phyloP scores from a whole-genome alignment of 2,113 vertebrate genomes.

The Aldabrachelys gigantea region DNA sequence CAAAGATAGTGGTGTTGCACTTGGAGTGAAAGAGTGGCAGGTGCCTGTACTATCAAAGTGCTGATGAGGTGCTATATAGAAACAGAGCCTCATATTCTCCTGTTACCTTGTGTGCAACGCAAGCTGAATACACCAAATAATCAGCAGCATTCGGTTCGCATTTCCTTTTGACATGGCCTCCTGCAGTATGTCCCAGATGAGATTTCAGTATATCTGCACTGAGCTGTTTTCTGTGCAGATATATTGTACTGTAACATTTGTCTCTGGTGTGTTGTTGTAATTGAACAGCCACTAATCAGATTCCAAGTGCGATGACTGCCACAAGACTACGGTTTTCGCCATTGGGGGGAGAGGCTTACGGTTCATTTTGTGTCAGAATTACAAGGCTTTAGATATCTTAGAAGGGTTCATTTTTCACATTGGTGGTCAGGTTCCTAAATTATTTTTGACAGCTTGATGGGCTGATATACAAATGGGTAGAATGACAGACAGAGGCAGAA shows the following conservation, averaged over 20 bases:
- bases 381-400: slow-evolving; percentile 8
- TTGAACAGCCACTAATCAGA: background rate
- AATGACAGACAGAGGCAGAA: slow-evolving; percentile 69
- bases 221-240: background rate
- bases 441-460: slow-evolving; percentile 52
- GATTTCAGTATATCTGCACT: background rate
- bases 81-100: no score
- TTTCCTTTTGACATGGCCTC: background rate
- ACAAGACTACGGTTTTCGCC: background rate
- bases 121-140: background rate
- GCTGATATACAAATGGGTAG: slow-evolving; percentile 58
- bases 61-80: background rate
- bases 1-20: background rate
- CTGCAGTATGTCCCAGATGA: background rate
- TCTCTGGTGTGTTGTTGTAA: background rate
- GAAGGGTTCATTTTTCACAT: slow-evolving; percentile 45
- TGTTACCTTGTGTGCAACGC: rapidly evolving
- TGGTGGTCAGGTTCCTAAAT: slow-evolving; percentile 65
- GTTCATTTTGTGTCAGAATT: slow-evolving; percentile 32
- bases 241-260: background rate
- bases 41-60: background rate
- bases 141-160: background rate
- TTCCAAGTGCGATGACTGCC: background rate
- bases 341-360: background rate
- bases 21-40: background rate